phyloP scores from a whole-genome alignment of 2,888 invertebrate genomes.

The Julus scandinavius region DNA sequence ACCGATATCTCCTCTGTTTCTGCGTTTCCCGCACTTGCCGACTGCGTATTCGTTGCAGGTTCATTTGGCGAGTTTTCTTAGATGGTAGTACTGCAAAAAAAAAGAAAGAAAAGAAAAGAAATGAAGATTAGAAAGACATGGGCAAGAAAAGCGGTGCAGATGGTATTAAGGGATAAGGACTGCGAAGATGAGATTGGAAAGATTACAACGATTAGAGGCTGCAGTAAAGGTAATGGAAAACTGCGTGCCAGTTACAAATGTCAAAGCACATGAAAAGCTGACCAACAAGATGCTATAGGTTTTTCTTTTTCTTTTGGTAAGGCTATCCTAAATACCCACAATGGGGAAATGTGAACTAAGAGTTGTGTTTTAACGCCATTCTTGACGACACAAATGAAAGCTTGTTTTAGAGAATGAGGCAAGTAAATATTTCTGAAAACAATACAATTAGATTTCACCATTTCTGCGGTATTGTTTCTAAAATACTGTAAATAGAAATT shows the following conservation, averaged over 20 bases:
- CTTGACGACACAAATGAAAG: too few relatives aligned
- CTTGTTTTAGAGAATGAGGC: too few relatives aligned
- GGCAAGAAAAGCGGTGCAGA: background rate
- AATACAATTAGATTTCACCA: too few relatives aligned
- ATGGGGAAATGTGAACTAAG: too few relatives aligned
- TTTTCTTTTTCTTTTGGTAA: too few relatives aligned
- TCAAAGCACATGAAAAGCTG: background rate
- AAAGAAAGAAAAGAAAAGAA: background rate
- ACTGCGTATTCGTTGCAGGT: conserved; percentile 70
- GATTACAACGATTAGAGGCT: conserved; percentile 11
- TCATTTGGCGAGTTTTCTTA: conserved; percentile 67
- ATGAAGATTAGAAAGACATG: background rate
- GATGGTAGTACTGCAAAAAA: conserved; percentile 66
- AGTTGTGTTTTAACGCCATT: too few relatives aligned
- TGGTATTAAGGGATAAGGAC: background rate
- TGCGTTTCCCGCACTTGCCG: conserved; percentile 82
- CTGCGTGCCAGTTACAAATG: background rate
- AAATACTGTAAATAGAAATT: too few relatives aligned
- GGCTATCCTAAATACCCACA: too few relatives aligned
- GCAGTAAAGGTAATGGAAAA: conserved; percentile 27
- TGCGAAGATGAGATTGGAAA: background rate
- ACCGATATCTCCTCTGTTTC: conserved; percentile 90
- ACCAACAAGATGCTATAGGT: background rate
- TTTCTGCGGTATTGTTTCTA: too few relatives aligned
- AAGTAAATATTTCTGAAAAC: too few relatives aligned